Base-by-base conservation (phyloP, 2,113 vertebrate species). In the Pelmatolapia mariae region DNA sequence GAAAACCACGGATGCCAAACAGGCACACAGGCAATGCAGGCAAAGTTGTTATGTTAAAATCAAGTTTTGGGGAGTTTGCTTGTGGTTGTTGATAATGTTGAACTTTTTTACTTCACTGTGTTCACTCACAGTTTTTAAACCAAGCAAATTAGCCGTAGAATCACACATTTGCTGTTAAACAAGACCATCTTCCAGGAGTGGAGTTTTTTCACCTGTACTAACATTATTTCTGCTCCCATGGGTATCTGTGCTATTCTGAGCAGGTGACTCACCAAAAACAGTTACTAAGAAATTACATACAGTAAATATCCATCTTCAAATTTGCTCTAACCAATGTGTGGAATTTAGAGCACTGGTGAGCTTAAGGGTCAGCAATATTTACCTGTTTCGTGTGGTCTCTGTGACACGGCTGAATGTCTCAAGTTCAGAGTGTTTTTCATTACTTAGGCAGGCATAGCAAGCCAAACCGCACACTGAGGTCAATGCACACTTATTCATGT, bases 261-360 rank as follows among this genome's bases (percentile, higher is more conserved):
- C 59, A 73, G 12, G 45, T 57, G 59, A 87, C 40, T 52, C 38
- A 81, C 82, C 57, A 31, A 56, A 52, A 79, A 83, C 16, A 80
- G 54, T 36, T 56, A 52, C 80, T 84, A 53, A 81, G 66, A 91
- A 86, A 86, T 90, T 59, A 86, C 86, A 91, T 91, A 89, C 80
- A 87, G 84, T 91, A 90, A 89, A 94, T 92, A 89, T 90, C 78
- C 81, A 54, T 43, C 92, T 92, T 95, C 92, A 93, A 89, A 94
- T 89, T 87, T 87, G 33, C n/a, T 96, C 45, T 86, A 57, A 90
- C 79, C 13, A 8, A 63, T 13, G 80, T 96, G 94, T 93, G 94
- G 90, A 96, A 95, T 95, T 87, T 95, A 68, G 91, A 94, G 87
- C 83, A 29, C 56, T 15, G 86, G 80, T 92, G 95, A 81, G 76